phyloP scores from a whole-genome alignment of 2,888 invertebrate species.

The Tinea pellionella region DNA sequence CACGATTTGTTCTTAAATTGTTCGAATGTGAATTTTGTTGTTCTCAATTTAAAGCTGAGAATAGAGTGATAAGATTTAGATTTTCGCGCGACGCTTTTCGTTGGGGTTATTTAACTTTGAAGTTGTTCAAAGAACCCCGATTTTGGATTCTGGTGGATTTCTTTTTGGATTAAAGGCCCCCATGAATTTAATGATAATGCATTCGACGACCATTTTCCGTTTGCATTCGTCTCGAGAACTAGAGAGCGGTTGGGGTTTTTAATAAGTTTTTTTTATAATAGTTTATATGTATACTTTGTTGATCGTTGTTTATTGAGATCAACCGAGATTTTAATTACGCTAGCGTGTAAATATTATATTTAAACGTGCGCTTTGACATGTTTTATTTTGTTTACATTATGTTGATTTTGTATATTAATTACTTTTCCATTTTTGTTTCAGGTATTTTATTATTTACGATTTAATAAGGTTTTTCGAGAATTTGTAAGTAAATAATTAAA shows the following conservation, averaged over 20 bases:
- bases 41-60: constrained; percentile 26
- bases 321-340: neutral
- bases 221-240: constrained; percentile 41
- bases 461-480: too few relatives aligned
- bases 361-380: too few relatives aligned
- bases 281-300: neutral
- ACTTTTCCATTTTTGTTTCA: neutral
- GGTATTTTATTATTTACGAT: neutral
- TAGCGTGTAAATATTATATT: constrained; percentile 1
- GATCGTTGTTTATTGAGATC: neutral
- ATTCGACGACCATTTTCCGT: constrained; percentile 41
- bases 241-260: constrained; percentile 25
- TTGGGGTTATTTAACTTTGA: constrained; percentile 66
- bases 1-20: constrained; percentile 30
- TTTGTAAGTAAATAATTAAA: too few relatives aligned
- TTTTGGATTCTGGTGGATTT: constrained; percentile 65
- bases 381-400: neutral
- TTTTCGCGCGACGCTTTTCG: constrained; percentile 26
- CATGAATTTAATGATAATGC: constrained; percentile 68
- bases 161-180: constrained; percentile 67
- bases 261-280: constrained; percentile 26
- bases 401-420: neutral
- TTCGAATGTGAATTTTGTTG: constrained; percentile 34
- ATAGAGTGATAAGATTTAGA: constrained; percentile 20
- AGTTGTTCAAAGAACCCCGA: constrained; percentile 65